Conservation (phyloP, 2,113 vertebrate species). For the Sapajus apella region DNA sequence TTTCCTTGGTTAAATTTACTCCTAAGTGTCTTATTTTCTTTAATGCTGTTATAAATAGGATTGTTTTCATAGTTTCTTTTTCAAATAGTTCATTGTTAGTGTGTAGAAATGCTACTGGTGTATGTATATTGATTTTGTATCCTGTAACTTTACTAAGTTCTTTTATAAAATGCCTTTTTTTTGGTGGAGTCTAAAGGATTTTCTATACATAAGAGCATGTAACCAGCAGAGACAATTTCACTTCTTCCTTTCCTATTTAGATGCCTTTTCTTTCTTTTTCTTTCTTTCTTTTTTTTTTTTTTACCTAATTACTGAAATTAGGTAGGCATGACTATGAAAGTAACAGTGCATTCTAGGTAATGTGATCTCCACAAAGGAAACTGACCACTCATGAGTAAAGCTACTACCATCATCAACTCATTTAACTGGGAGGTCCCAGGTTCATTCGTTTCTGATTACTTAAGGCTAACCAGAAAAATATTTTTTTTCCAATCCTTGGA, state of each 20-base stretch:
- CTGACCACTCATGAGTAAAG: not conserved
- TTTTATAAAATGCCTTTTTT: not conserved
- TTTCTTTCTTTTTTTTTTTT: too few species aligned
- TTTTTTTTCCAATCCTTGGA: not conserved
- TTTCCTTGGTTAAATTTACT: not conserved
- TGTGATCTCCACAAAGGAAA: not conserved
- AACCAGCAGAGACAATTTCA: not conserved
- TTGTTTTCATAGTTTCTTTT: not conserved
- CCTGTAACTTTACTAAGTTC: not conserved
- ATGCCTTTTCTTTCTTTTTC: not conserved
- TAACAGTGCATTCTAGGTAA: too few species aligned
- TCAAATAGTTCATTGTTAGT: not conserved
- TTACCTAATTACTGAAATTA: not conserved
- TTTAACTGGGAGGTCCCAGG: not conserved
- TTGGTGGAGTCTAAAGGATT: not conserved
- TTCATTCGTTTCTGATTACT: not conserved
- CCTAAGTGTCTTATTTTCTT: not conserved
- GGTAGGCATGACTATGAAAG: not conserved
- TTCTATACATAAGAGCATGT: not conserved
- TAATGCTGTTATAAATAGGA: not conserved
- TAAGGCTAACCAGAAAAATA: constrained; percentile 1
- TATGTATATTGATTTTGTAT: not conserved
- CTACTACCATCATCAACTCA: not conserved
- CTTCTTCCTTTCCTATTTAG: not conserved
- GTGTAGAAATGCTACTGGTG: not conserved